Base-by-base conservation (phyloP, 2,113 vertebrate genomes). In the Genyomyrus donnyi region DNA sequence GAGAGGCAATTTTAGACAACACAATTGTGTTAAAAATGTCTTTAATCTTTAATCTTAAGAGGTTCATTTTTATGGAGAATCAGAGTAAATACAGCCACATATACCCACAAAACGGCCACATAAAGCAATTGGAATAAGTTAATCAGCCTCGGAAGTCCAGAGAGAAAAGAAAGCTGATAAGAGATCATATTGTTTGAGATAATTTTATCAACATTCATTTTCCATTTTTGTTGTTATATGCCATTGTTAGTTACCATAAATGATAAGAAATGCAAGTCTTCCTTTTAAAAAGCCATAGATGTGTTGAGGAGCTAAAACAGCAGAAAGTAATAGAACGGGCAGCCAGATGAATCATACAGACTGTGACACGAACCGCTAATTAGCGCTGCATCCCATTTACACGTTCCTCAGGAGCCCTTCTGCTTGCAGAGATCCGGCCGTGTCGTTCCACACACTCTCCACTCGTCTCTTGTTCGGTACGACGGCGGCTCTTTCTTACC, bases 381-480 rank as follows among this genome's bases (percentile, higher is more conserved):
- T 93, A 94, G 92, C 93, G 56, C 92, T 89, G 90, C 90, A 93
- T 91, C 89, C 84, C 39, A 92, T 93, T 91, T 91, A 70, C 92
- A 94, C 90, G 88, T 93, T 91, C 89, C 83, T 74, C 80, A 90
- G 48, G 90, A 89, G 87, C 27, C 62, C 88, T 86, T 46, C 83
- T 86, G 84, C 84, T 50, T 49, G 19, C 45, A 27, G 48, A 5
- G 84, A 86, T 49, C 10, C n/a, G n/a, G 84, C 84, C 84, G 45
- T 13, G 46, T 27, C 45, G 11, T 6, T 11, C 48, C 17, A 19
- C 74, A 80, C 74, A 80, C 74, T 85, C 83, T 27, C 6, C 3
- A 85, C 83, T 27, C 27, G 21, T 15, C n/a, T n/a, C 42, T 85
- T 45, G 19, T 85, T 85, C 45, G 13, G 46, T 24, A 48, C 83